Percentiles rank a stretch among this genome's conserved stretches.
Evolutionary conservation across 2,113 vertebrate species (phyloP).

Genomic region (Choloepus hoffmanni): DNA sequence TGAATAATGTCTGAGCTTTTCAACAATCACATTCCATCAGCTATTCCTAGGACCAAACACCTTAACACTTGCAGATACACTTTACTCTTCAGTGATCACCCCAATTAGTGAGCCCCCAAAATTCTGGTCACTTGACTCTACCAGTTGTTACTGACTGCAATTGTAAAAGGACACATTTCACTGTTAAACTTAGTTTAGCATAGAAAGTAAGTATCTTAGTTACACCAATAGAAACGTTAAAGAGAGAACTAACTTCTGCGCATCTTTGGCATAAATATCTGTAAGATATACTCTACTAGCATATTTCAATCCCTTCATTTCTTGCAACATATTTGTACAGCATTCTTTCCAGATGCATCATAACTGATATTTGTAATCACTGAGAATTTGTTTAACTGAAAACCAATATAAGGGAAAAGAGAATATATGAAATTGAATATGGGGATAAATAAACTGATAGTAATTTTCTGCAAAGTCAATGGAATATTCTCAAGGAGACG

Average conservation of each 20-base stretch:
- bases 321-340: neutral
- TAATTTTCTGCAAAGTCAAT: neutral
- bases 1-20: neutral
- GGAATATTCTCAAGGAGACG: neutral
- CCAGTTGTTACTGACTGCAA: neutral
- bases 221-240: neutral
- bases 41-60: neutral
- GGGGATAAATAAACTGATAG: neutral
- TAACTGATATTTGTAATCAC: conserved; percentile 15
- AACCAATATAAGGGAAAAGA: neutral
- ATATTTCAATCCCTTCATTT: neutral
- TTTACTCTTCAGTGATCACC: neutral
- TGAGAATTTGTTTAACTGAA: conserved; percentile 27
- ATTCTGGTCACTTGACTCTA: neutral
- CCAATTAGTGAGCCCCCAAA: neutral
- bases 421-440: neutral
- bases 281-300: neutral
- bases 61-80: neutral
- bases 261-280: neutral
- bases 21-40: neutral
- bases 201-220: neutral
- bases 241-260: neutral
- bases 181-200: neutral
- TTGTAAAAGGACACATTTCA: neutral
- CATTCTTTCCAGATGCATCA: neutral